Conservation (phyloP, 1,140 invertebrate species). For the Atta texana region DNA sequence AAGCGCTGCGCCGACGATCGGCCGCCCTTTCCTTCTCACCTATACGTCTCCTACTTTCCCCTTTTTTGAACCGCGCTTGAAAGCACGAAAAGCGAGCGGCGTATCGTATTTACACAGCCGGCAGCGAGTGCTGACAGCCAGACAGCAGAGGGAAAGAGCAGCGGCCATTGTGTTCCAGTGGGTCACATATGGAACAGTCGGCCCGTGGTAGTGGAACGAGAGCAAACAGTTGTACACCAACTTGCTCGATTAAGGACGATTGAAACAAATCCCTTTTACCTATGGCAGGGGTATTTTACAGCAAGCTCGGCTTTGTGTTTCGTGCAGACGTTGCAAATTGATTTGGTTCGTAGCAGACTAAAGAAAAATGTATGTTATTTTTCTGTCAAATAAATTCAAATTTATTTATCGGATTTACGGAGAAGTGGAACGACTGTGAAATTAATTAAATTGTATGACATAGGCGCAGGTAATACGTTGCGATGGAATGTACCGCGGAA, state of each 20-base stretch:
- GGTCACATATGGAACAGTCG: slow-evolving; percentile 74
- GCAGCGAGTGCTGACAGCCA: slow-evolving; percentile 72
- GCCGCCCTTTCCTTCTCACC: slow-evolving; percentile 50
- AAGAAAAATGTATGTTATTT: slow-evolving; percentile 31
- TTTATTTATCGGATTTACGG: neutral
- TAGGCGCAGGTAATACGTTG: neutral
- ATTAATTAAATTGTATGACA: slow-evolving; percentile 39
- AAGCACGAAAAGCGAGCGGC: slow-evolving; percentile 74
- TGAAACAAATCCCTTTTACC: slow-evolving; percentile 73
- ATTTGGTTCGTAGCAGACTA: slow-evolving; percentile 37
- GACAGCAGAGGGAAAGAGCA: slow-evolving; percentile 71
- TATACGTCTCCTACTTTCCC: slow-evolving; percentile 50
- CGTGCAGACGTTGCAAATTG: slow-evolving; percentile 51
- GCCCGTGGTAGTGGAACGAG: slow-evolving; percentile 49
- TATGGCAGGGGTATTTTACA: slow-evolving; percentile 27
- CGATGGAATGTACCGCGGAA: neutral
- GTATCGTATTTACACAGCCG: slow-evolving; percentile 79
- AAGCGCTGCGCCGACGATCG: slow-evolving; percentile 18
- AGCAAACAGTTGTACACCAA: slow-evolving; percentile 76
- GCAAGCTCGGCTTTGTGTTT: slow-evolving; percentile 57
- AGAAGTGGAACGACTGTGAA: slow-evolving; percentile 30
- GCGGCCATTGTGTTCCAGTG: slow-evolving; percentile 75
- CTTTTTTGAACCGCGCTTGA: slow-evolving; percentile 72
- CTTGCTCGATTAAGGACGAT: slow-evolving; percentile 80
- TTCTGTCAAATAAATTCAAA: slow-evolving; percentile 48